Conservation (phyloP, 2,888 invertebrate species). For the Autographa gamma region DNA sequence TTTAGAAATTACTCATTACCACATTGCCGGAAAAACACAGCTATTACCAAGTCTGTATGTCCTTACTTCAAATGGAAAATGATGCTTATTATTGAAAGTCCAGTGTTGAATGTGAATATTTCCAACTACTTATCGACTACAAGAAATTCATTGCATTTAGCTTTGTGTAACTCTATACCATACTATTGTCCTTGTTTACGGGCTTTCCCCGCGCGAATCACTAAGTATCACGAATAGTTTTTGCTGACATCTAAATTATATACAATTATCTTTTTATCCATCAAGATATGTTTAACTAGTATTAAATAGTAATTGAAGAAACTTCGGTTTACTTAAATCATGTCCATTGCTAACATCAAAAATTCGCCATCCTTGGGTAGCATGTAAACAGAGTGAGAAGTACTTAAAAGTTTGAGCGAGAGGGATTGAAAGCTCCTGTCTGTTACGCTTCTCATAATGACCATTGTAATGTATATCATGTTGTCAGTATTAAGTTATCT, state of each 20-base stretch:
- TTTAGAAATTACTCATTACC: neutral
- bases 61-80: too few relatives aligned
- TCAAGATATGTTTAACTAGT: neutral
- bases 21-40: neutral
- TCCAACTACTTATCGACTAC: neutral
- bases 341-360: too few relatives aligned
- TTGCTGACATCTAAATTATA: neutral
- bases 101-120: neutral
- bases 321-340: too few relatives aligned
- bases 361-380: too few relatives aligned
- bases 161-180: neutral
- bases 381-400: too few relatives aligned
- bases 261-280: neutral
- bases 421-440: neutral
- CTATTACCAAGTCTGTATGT: too few relatives aligned
- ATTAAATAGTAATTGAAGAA: too few relatives aligned
- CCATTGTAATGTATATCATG: neutral
- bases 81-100: neutral
- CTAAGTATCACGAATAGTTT: neutral
- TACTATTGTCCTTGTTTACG: neutral
- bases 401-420: too few relatives aligned
- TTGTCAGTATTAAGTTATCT: neutral
- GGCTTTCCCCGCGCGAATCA: neutral
- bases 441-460: conserved; percentile 4
- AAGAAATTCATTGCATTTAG: neutral